These are phyloP conservation scores for Daktulosphaira vitifoliae DNA, from an alignment of 1,140 invertebrate genomes.

Conservation along the genomic window DNA sequence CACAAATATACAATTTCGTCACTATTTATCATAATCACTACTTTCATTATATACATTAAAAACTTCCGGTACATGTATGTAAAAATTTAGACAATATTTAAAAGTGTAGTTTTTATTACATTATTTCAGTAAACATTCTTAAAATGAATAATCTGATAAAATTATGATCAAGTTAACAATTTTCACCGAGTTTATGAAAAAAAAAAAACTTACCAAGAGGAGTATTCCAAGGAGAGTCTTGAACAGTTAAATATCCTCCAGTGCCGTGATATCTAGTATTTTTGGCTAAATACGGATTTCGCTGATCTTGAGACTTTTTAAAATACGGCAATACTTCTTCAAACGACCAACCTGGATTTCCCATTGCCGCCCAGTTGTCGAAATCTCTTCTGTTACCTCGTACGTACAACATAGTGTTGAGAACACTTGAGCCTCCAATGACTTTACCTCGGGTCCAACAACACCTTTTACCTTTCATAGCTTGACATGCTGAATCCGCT, in stretches of 20 bases:
- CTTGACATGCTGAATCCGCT: constrained; percentile 72
- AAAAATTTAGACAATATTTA: too few relatives aligned
- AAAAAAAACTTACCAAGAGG: constrained; percentile 53
- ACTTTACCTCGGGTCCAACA: constrained; percentile 76
- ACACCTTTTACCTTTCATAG: constrained; percentile 68
- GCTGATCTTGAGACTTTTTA: constrained; percentile 72
- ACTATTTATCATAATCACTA: too few relatives aligned
- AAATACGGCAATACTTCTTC: constrained; percentile 81
- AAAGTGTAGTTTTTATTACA: too few relatives aligned
- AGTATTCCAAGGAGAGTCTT: constrained; percentile 70
- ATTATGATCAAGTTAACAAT: too few relatives aligned
- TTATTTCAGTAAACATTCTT: too few relatives aligned
- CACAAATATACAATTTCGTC: too few relatives aligned
- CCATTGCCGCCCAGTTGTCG: constrained; percentile 79
- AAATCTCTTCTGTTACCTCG: constrained; percentile 82
- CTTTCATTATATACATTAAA: too few relatives aligned
- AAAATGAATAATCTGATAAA: too few relatives aligned
- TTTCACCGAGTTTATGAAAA: too few relatives aligned
- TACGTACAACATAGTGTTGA: constrained; percentile 87
- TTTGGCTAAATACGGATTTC: constrained; percentile 67
- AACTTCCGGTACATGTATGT: too few relatives aligned
- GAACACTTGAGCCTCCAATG: constrained; percentile 62
- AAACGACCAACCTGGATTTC: constrained; percentile 83
- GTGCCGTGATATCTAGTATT: constrained; percentile 60
- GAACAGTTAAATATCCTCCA: constrained; percentile 70